These are phyloP conservation scores for Thamnophis elegans DNA, from an alignment of 2,797 vertebrate genomes.

Conservation along the genomic window DNA sequence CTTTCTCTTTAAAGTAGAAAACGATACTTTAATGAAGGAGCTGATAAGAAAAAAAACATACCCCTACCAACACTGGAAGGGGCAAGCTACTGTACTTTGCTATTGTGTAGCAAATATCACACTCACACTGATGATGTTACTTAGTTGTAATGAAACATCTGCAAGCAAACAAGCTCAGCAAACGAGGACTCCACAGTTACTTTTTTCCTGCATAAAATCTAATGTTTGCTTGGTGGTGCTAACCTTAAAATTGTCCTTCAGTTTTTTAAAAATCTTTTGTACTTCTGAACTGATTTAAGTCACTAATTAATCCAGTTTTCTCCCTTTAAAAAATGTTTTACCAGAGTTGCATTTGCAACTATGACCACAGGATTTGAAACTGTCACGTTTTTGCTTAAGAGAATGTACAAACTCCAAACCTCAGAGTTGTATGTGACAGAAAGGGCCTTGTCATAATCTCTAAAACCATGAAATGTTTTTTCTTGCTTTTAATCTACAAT, in stretches of 20 bases:
- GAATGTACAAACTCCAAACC: neutral
- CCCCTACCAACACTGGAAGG: neutral
- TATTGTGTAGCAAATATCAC: neutral
- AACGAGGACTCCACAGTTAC: neutral
- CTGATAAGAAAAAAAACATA: neutral
- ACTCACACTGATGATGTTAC: neutral
- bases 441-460: neutral
- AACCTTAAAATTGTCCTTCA: neutral
- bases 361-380: neutral
- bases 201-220: neutral
- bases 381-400: neutral
- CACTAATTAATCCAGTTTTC: constrained; percentile 1
- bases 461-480: neutral
- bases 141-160: neutral
- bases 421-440: neutral
- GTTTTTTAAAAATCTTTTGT: neutral
- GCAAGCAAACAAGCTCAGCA: no score
- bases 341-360: neutral
- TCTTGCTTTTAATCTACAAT: neutral
- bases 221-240: neutral
- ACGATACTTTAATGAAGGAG: neutral
- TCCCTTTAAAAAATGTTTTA: neutral
- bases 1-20: neutral
- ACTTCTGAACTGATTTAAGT: neutral
- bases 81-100: neutral